Evolutionary conservation across 2,113 vertebrate genomes (phyloP), one percentile per base, ranked within the genome.

Genomic region (Ancistrus triradiatus): DNA sequence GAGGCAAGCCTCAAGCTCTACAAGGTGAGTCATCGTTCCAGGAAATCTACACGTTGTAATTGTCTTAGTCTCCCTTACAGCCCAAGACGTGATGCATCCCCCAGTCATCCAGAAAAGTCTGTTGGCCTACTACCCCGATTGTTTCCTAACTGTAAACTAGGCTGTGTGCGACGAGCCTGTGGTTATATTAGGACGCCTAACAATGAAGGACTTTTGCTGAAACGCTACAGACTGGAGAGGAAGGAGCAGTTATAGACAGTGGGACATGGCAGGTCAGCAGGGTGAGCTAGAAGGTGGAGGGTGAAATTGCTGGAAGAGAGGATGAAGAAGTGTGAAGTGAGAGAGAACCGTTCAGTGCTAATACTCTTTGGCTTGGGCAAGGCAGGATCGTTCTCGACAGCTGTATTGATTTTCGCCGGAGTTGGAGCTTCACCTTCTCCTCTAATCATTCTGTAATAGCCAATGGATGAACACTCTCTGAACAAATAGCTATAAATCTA

Each of bases 401-500:
- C 86, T 78, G 81, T 98, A 98, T 98, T 97, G 96, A 98, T 98
- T 98, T 98, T 95, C 86, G 81, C 91, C 89, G 92, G 95, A 94
- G 94, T 95, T 92, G 91, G 91, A 96, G 93, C 93, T 94, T 98
- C 95, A 97, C 94, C 96, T 97, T 97, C 94, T 93, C 91, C 93
- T 94, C 94, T 98, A 95, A 97, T 98, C 93, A 98, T 97, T 92
- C 92, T 90, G 90, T 98, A 98, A 98, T 98, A 94, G 93, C 93
- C 95, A 93, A 93, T 94, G 93, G 94, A 98, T 98, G 95, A 97
- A 98, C 93, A 93, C 90, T 94, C 93, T 86, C 91, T 84, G 92
- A 94, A 94, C 86, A 90, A 91, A 92, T 91, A 84, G 91, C 91
- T 91, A 96, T 98, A 97, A 97, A 98, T 97, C 95, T 93, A 86